Evolutionary conservation across 2,888 invertebrate species (phyloP), one percentile per base, ranked within the genome.

Genomic region (Scelioninae gen. 2): DNA sequence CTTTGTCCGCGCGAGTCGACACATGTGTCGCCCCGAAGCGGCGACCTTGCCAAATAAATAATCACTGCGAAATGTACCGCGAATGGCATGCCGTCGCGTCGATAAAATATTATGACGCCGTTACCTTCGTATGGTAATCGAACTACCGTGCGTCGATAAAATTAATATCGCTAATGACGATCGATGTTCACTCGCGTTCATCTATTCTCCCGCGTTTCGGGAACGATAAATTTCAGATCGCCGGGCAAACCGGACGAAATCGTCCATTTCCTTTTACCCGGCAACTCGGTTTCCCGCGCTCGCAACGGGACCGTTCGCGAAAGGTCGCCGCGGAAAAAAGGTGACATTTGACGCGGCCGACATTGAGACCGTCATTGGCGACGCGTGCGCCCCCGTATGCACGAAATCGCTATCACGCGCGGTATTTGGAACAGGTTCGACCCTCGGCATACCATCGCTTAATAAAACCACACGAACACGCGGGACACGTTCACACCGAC

Each of bases 361-460:
- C 55, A 64, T 64, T 55, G 55, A 64, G 46, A 57, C 4, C 22
- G 13, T 15, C 22, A 55, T 67, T 57, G 16, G 43, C 63, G 68
- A 64, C 41, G 57, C 57, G 73, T 43, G 68, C 67, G 73, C 73
- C 52, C 68, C 48, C 67, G 11, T 37, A 55, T 13, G 73, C 61
- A 31, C 57, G 48, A 63, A 67, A 50, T 61, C 16, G 43, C 35
- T 50, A 73, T 57, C 57, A 73, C 37, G 28, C 25, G 57, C 63
- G 81, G 81, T 81, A 82, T 82, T 83, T 80, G 80, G 82, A 83
- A 82, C 82, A 81, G 80, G 81, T 81, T 81, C 80, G 82, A 81
- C 78, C 78, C 80, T 76, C 78, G 78, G 76, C 81, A 79, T 81
- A 75, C 80, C 80, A 77, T 77, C 77, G 72, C 76, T 72, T 76